These are phyloP conservation scores for Heteromormyrus szaboi DNA, from an alignment of 2,797 vertebrate genomes.

Conservation along the genomic window DNA sequence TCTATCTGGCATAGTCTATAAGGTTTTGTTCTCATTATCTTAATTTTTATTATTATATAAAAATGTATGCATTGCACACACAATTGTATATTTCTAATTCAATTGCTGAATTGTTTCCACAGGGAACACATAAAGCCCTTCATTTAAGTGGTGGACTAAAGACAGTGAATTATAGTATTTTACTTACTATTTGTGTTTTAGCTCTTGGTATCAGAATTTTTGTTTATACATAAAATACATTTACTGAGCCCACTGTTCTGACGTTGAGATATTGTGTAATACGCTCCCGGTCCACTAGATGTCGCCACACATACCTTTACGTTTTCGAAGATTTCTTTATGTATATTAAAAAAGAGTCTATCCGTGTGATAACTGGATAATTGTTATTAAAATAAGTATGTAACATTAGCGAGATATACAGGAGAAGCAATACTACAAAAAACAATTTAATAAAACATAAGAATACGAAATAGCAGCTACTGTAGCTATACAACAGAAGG, in stretches of 20 bases:
- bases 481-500: neutral
- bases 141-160: neutral
- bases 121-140: neutral
- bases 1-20: neutral
- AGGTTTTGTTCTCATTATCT: neutral
- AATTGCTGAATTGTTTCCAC: neutral
- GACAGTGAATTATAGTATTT: neutral
- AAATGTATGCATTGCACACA: neutral
- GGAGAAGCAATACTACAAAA: neutral
- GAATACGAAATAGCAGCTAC: neutral
- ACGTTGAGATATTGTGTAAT: neutral
- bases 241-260: neutral
- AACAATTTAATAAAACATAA: neutral
- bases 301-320: neutral
- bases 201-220: neutral
- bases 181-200: neutral
- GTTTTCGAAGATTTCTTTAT: neutral
- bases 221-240: neutral
- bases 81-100: neutral
- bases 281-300: neutral
- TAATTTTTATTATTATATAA: neutral
- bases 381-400: neutral
- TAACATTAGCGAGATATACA: neutral
- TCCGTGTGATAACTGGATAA: neutral
- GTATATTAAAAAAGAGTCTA: neutral